Evolutionary conservation across 2,888 invertebrate genomes (phyloP).

Genomic region (Colletes collaris): DNA sequence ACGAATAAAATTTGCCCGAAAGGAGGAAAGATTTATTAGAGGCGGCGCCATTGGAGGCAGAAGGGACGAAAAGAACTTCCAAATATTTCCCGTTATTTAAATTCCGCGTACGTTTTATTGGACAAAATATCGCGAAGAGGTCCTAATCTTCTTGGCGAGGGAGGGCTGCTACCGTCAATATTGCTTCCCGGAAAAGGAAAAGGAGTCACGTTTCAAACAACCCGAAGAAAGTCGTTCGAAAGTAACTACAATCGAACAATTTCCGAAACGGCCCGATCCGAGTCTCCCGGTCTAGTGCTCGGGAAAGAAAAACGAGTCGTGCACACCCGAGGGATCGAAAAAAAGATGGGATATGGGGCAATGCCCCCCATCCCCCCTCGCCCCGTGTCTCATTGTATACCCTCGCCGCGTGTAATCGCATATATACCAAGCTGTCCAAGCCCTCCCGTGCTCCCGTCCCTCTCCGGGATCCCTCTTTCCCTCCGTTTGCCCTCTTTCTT

Average conservation of each 20-base stretch:
- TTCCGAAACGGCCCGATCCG: constrained; percentile 23
- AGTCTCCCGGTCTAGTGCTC: constrained; percentile 10
- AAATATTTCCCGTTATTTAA: constrained; percentile 2
- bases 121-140: neutral
- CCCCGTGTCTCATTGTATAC: constrained; percentile 56
- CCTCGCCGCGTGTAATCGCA: constrained; percentile 61
- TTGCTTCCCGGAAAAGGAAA: neutral
- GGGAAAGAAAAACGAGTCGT: constrained; percentile 45
- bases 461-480: constrained; percentile 41
- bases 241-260: constrained; percentile 28
- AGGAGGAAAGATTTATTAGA: neutral
- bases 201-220: neutral
- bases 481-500: constrained; percentile 51
- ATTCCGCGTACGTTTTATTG: neutral
- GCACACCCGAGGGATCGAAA: constrained; percentile 50
- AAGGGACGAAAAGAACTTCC: constrained; percentile 1
- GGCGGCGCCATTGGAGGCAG: neutral
- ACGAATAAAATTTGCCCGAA: too few relatives aligned
- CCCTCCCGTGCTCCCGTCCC: constrained; percentile 35
- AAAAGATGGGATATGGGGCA: constrained; percentile 63
- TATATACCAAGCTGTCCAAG: constrained; percentile 64
- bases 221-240: neutral
- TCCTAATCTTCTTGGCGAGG: neutral
- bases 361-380: constrained; percentile 46
- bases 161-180: neutral